These are phyloP conservation scores for Oryzaephilus surinamensis DNA, from an alignment of 1,140 invertebrate species.

Conservation along the genomic window DNA sequence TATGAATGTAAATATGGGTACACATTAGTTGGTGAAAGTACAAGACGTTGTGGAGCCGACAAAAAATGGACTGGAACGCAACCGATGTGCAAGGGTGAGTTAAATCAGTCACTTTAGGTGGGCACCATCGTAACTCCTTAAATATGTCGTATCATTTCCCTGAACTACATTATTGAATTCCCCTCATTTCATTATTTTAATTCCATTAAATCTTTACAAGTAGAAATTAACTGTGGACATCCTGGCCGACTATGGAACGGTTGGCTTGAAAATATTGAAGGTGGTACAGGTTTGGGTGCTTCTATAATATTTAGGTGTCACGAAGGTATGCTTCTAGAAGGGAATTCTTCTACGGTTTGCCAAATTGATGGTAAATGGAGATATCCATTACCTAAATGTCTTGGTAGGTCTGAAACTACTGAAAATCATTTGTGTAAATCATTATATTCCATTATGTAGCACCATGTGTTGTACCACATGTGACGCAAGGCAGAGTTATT, in stretches of 20 bases:
- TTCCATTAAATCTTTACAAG: conserved; percentile 17
- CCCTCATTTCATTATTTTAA: conserved; percentile 9
- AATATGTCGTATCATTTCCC: background rate
- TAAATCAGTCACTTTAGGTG: too few species aligned
- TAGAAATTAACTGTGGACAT: conserved; percentile 90
- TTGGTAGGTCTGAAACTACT: conserved; percentile 35
- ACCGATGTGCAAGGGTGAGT: conserved; percentile 74
- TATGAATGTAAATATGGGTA: conserved; percentile 92
- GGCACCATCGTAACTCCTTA: background rate
- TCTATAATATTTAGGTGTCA: conserved; percentile 90
- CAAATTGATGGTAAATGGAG: conserved; percentile 89
- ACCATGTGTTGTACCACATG: conserved; percentile 82
- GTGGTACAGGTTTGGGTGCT: conserved; percentile 77
- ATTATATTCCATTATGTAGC: conserved; percentile 44
- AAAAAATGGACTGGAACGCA: conserved; percentile 82
- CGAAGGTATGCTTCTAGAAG: conserved; percentile 85
- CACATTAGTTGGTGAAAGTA: conserved; percentile 75
- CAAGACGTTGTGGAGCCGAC: conserved; percentile 80
- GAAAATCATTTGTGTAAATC: too few species aligned
- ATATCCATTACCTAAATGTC: conserved; percentile 78
- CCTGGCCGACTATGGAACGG: conserved; percentile 87
- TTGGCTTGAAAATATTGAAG: conserved; percentile 87
- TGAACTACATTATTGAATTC: background rate
- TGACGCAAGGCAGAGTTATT: conserved; percentile 69
- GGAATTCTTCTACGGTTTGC: conserved; percentile 80